phyloP scores from a whole-genome alignment of 2,888 invertebrate genomes.

The Hirtodrosophila cameraria region DNA sequence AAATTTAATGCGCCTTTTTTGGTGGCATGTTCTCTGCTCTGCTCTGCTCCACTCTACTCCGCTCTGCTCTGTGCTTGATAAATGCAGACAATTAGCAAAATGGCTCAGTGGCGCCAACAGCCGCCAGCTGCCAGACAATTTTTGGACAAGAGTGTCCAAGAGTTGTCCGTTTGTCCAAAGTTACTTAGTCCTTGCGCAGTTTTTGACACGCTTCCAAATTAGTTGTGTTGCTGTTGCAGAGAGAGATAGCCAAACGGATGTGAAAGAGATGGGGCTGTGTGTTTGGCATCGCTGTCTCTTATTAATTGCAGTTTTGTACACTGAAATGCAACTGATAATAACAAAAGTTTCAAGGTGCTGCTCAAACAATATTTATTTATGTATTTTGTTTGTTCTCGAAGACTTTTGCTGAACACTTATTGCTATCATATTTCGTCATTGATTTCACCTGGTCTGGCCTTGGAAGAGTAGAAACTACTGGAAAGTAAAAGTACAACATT shows the following conservation, averaged over 20 bases:
- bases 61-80: constrained; percentile 66
- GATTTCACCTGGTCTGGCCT: constrained; percentile 14
- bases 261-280: not conserved
- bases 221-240: constrained; percentile 14
- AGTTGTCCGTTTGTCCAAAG: constrained; percentile 16
- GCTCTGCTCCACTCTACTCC: too few species aligned
- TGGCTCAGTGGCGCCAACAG: constrained; percentile 70
- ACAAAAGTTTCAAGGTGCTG: constrained; percentile 38
- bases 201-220: constrained; percentile 60
- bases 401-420: constrained; percentile 13
- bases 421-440: constrained; percentile 26
- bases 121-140: constrained; percentile 39
- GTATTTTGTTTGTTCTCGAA: constrained; percentile 15
- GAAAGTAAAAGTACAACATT: constrained; percentile 32
- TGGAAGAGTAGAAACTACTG: constrained; percentile 14
- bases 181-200: constrained; percentile 39
- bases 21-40: constrained; percentile 38
- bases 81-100: constrained; percentile 79
- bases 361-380: constrained; percentile 22
- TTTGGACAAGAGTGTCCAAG: constrained; percentile 7
- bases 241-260: constrained; percentile 1
- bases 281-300: not conserved
- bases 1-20: constrained; percentile 66
- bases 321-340: constrained; percentile 9
- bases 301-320: constrained; percentile 33